phyloP scores from a whole-genome alignment of 2,113 vertebrate species.

The Spheniscus mendiculus region DNA sequence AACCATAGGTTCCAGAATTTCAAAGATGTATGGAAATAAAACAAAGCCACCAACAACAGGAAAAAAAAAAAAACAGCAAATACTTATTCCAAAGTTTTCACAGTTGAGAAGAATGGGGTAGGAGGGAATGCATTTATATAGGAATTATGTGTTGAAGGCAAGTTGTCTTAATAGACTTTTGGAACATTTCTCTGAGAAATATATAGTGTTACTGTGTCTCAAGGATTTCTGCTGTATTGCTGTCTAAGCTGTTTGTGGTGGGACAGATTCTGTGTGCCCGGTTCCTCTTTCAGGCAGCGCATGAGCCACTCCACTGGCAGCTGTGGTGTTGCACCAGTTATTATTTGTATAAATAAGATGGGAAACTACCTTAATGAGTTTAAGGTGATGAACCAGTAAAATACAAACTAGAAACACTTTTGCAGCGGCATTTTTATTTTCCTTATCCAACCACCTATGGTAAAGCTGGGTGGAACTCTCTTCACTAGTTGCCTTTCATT shows the following conservation, averaged over 20 bases:
- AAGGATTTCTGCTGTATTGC: not conserved
- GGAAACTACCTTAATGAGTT: not conserved
- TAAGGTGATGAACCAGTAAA: not conserved
- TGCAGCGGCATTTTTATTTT: not conserved
- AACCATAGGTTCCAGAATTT: not conserved
- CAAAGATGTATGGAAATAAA: not conserved
- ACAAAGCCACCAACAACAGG: rapidly evolving
- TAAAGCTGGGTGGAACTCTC: not conserved
- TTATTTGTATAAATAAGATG: not conserved
- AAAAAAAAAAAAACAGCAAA: not conserved
- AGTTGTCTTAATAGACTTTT: not conserved
- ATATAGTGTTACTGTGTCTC: not conserved
- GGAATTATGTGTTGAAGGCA: not conserved
- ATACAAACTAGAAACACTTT: not conserved
- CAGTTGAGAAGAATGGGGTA: not conserved
- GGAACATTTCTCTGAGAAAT: not conserved
- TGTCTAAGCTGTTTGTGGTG: not conserved
- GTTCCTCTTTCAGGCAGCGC: not conserved
- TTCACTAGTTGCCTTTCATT: not conserved
- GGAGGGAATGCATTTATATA: not conserved
- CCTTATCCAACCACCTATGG: not conserved
- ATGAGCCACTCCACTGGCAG: not conserved
- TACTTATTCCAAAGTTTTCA: not conserved
- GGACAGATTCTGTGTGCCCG: not conserved
- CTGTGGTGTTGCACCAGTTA: not conserved